phyloP scores from a whole-genome alignment of 1,140 invertebrate genomes.

The Ladona fulva region DNA sequence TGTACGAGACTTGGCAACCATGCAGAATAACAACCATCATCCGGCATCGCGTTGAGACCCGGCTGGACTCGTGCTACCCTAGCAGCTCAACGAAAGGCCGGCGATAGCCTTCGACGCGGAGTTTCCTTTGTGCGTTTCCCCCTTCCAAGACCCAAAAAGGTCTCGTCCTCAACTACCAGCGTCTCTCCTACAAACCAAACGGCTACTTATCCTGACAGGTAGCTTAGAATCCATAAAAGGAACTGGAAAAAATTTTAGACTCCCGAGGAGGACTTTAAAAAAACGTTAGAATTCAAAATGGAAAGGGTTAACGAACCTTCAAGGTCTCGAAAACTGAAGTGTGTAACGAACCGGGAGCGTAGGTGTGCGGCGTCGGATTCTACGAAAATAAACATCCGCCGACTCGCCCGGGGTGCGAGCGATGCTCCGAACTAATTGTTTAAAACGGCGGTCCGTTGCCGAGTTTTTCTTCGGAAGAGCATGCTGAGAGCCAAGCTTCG shows the following conservation, averaged over 20 bases:
- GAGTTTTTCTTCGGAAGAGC: too few species aligned
- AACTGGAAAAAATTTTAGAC: not conserved
- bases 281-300: slow-evolving; percentile 10
- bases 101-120: not conserved
- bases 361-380: not conserved
- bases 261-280: not conserved
- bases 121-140: not conserved
- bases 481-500: too few species aligned
- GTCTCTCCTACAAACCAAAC: not conserved
- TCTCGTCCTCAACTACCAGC: not conserved
- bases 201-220: not conserved
- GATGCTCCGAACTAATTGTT: too few species aligned
- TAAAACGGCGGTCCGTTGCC: too few species aligned
- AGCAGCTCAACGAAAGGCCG: not conserved
- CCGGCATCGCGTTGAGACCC: not conserved
- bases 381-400: too few species aligned
- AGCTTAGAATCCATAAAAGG: slow-evolving; percentile 6
- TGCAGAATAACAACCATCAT: not conserved
- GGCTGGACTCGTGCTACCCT: not conserved
- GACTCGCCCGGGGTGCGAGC: too few species aligned
- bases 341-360: not conserved
- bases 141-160: not conserved
- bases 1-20: slow-evolving; percentile 15
- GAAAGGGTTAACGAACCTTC: not conserved
- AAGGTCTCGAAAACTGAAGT: not conserved